Conservation (phyloP, 2,113 vertebrate species). For the Microtus pennsylvanicus region DNA sequence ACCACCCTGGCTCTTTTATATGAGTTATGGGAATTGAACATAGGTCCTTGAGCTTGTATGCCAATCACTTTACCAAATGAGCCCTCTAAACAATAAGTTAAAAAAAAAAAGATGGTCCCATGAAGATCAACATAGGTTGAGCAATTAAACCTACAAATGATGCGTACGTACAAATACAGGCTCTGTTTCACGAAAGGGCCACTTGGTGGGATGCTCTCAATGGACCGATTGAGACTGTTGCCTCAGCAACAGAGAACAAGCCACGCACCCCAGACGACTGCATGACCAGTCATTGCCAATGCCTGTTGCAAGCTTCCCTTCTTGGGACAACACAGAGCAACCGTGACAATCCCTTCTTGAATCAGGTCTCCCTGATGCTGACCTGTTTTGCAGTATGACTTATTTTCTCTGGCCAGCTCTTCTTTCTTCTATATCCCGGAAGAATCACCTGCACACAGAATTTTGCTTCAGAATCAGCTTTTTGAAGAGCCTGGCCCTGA, state of each 20-base stretch:
- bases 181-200: background rate
- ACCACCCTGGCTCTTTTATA: background rate
- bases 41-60: background rate
- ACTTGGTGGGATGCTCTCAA: background rate
- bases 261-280: fast-evolving
- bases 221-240: background rate
- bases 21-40: background rate
- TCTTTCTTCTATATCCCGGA: background rate
- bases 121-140: background rate
- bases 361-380: background rate
- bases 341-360: background rate
- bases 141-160: background rate
- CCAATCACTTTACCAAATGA: background rate
- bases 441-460: background rate
- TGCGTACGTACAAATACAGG: background rate
- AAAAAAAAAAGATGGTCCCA: background rate
- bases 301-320: background rate
- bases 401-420: background rate
- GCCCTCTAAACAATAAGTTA: too few species aligned
- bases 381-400: background rate
- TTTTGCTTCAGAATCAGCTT: background rate
- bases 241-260: background rate
- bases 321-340: background rate
- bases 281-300: too few species aligned
- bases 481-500: background rate